Evolutionary conservation across 1,140 invertebrate species (phyloP), one percentile per base, ranked within the genome.

Genomic region (Drosophila lacertosa): DNA sequence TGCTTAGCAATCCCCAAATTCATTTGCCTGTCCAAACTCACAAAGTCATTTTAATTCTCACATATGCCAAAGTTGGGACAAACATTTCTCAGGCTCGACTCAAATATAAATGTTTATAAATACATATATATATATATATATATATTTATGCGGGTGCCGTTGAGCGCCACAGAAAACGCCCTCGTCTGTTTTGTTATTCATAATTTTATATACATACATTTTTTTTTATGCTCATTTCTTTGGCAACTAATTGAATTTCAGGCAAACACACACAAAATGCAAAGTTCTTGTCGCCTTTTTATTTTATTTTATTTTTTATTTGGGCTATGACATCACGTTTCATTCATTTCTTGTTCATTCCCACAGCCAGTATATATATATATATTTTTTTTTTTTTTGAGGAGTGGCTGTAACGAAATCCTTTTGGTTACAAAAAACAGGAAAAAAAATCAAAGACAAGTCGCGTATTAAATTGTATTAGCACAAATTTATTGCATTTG

Each of bases 401-500:
- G 67, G 67, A 57, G 67, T 57, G 67, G 51, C 35, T 54, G 58
- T 63, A 63, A 63, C 45, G 15, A 54, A 35, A 72, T 37, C 58
- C 63, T 58, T 55, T 18, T 50, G 26, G 60, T 29, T n/a, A n/a
- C n/a, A n/a, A n/a, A n/a, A n/a, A n/a, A n/a, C n/a, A n/a, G n/a
- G n/a, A n/a, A n/a, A n/a, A n/a, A 73, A 74, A 59, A 65, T 39
- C 57, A 50, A 42, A 51, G 53, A 40, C 37, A 37, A 47, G 55
- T 63, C 53, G 65, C 77, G 60, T 81, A 81, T 82, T 77, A 81
- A 81, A 81, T 82, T 81, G 77, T 81, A 81, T 71, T 81, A 81
- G 55, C 62, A 82, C 62, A 82, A 73, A 81, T 81, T 81, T 81
- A 81, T 81, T 81, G 73, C 78, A 77, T 68, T 73, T 68, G 69